Percentiles rank a stretch among this genome's conserved stretches.
Evolutionary conservation across 2,888 invertebrate genomes (phyloP).

Genomic region (Octodonta nipae): DNA sequence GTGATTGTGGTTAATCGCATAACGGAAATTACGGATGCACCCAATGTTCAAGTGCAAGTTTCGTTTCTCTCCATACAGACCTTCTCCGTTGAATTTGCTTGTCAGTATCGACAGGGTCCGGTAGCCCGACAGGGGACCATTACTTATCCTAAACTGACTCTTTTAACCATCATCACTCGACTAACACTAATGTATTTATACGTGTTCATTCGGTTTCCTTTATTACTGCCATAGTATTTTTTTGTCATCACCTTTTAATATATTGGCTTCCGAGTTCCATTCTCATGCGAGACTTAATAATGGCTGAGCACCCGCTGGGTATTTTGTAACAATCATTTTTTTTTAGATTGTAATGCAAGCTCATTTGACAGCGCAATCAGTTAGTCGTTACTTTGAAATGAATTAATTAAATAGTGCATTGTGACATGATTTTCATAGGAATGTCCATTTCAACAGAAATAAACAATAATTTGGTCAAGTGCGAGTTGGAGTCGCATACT

Average conservation of each 20-base stretch:
- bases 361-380: too few species aligned
- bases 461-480: too few species aligned
- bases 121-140: constrained; percentile 31
- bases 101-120: constrained; percentile 22
- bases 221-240: constrained; percentile 14
- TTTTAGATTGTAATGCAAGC: too few species aligned
- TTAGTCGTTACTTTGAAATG: too few species aligned
- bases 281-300: too few species aligned
- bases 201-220: constrained; percentile 21
- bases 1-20: constrained; percentile 36
- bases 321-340: too few species aligned
- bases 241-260: constrained; percentile 22
- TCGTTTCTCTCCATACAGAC: constrained; percentile 8
- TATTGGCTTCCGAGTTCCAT: constrained; percentile 4
- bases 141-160: constrained; percentile 37
- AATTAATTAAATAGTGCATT: too few species aligned
- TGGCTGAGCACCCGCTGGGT: too few species aligned
- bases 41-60: constrained; percentile 28
- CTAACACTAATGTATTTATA: constrained; percentile 33
- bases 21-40: constrained; percentile 34
- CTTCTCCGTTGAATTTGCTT: too few species aligned
- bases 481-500: too few species aligned
- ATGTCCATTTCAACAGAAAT: too few species aligned
- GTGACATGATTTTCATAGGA: too few species aligned
- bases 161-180: constrained; percentile 30